Conservation (phyloP, 2,888 invertebrate species). For the Chrysolina haemoptera region DNA sequence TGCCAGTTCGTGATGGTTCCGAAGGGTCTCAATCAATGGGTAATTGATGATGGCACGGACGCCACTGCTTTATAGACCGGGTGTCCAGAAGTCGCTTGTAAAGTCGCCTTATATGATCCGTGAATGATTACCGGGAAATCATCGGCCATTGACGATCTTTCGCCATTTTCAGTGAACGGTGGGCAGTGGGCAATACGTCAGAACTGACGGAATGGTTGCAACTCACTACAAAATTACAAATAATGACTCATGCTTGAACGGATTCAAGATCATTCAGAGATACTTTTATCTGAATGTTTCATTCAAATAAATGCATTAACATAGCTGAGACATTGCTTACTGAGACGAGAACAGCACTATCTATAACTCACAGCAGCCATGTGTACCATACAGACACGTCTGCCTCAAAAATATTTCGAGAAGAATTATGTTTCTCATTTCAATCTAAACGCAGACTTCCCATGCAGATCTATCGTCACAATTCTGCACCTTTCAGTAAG, state of each 20-base stretch:
- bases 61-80: constrained; percentile 49
- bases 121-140: constrained; percentile 48
- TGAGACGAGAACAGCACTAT: too few species aligned
- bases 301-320: too few species aligned
- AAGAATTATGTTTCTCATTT: too few species aligned
- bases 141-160: constrained; percentile 24
- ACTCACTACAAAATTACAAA: neutral
- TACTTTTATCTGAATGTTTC: too few species aligned
- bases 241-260: neutral
- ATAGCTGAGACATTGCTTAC: too few species aligned
- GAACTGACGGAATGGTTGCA: constrained; percentile 5
- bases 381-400: too few species aligned
- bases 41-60: constrained; percentile 36
- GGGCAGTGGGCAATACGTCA: neutral
- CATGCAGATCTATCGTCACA: too few species aligned
- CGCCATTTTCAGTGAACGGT: constrained; percentile 2
- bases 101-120: constrained; percentile 46
- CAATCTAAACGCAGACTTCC: too few species aligned
- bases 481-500: too few species aligned
- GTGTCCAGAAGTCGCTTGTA: constrained; percentile 39
- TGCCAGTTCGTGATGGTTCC: constrained; percentile 33
- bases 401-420: too few species aligned
- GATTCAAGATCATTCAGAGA: too few species aligned
- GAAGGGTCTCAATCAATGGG: constrained; percentile 35
- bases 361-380: too few species aligned